Evolutionary conservation across 2,888 invertebrate genomes (phyloP), one percentile per base, ranked within the genome.

Genomic region (Temnothorax ravouxi): DNA sequence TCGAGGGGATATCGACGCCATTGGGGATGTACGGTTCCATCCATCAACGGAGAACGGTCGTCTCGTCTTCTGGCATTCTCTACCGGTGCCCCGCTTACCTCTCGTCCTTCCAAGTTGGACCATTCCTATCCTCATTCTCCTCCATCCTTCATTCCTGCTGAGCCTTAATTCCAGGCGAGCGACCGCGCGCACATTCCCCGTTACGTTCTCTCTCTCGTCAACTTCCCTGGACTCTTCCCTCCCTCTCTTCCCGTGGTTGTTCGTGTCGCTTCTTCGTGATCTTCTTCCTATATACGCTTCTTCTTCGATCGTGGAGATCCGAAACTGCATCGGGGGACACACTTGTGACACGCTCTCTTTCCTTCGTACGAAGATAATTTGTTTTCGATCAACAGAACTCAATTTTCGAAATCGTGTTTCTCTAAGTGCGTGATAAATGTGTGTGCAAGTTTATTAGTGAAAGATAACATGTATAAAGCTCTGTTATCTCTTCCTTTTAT

Each of bases 11-110:
- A 88, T 87, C 89, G 89, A 83, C 92, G 91, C 90, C 89, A 88
- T 87, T 92, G 92, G 83, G 61, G 83, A 84, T 79, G 76, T 80
- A 83, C 85, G 83, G 87, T 90, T 89, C 90, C 93, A 92, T 92
- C 93, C 91, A 92, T 92, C 92, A 93, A 90, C 88, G 83, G 84
- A 82, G 87, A 91, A 89, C 89, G 88, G 86, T 88, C 89, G 88
- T 85, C 88, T 88, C 89, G 87, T 90, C 92, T 91, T 88, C 91
- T 91, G 89, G 88, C 88, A 88, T 90, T 87, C 84, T 87, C 86
- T 86, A 88, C 84, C 87, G 86, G 84, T 86, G 62, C 86, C 86
- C 82, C 85, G 71, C 76, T 83, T 50, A 47, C 41, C 67, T 83
- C 77, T 61, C 80, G 34, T 66, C 83, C 74, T 77, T 85, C 61